Conservation (phyloP, 1,140 invertebrate genomes). For the Amphibalanus amphitrite region DNA sequence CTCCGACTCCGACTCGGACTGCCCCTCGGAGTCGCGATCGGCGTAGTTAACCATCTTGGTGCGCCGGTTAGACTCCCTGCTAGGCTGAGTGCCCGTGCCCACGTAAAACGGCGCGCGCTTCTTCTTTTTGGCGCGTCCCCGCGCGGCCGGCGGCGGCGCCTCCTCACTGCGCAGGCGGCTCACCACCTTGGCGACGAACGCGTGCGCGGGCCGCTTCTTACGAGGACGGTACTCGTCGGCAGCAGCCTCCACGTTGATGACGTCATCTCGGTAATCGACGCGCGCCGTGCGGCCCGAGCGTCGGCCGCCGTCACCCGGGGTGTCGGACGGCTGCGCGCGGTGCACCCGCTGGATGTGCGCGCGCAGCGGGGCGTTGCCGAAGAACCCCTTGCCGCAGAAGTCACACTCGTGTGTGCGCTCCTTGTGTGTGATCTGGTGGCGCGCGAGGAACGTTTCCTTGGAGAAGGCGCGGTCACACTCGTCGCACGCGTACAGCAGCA, state of each 20-base stretch:
- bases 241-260: not conserved
- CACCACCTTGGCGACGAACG: not conserved
- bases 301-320: not conserved
- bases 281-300: not conserved
- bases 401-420: constrained; percentile 10
- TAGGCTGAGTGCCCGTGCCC: not conserved
- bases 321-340: not conserved
- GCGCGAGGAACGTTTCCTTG: not conserved
- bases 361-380: constrained; percentile 13
- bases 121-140: not conserved
- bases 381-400: constrained; percentile 15
- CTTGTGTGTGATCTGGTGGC: not conserved
- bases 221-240: not conserved
- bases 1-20: not conserved
- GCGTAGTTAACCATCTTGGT: not conserved
- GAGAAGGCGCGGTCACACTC: not conserved
- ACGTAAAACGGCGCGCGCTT: not conserved
- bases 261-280: not conserved
- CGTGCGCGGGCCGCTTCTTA: not conserved
- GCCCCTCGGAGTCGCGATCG: not conserved
- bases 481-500: not conserved
- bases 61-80: not conserved
- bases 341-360: constrained; percentile 16
- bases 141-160: too few species aligned
- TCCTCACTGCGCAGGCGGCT: not conserved